phyloP scores from a whole-genome alignment of 1,140 invertebrate species.

The Charaxes varanes region DNA sequence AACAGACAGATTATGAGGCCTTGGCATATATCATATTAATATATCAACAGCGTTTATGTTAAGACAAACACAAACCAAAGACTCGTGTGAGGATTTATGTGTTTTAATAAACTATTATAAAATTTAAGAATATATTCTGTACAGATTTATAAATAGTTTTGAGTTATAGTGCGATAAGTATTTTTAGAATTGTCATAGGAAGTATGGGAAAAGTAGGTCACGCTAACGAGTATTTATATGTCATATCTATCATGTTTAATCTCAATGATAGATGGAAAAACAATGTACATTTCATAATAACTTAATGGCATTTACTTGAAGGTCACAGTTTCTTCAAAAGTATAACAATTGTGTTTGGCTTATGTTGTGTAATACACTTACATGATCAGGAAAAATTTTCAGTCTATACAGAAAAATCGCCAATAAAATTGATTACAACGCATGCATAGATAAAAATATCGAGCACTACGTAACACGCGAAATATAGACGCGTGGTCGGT shows the following conservation, averaged over 20 bases:
- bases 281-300: too few species aligned
- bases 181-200: conserved; percentile 49
- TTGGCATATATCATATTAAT: conserved; percentile 17
- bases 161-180: conserved; percentile 30
- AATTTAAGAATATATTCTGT: too few species aligned
- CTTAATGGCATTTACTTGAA: conserved; percentile 13
- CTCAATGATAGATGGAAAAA: too few species aligned
- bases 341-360: too few species aligned
- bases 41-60: conserved; percentile 7
- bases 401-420: conserved; percentile 21
- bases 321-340: too few species aligned
- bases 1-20: conserved; percentile 19
- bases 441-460: conserved; percentile 36
- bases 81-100: too few species aligned
- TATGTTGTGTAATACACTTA: too few species aligned
- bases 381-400: conserved; percentile 20
- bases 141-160: too few species aligned
- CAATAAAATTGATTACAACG: conserved; percentile 28
- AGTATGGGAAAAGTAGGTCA: conserved; percentile 49
- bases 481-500: conserved; percentile 39
- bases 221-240: too few species aligned
- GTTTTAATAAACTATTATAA: too few species aligned
- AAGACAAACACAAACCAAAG: conserved; percentile 4
- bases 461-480: conserved; percentile 44
- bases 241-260: too few species aligned